Percentiles rank a stretch among this genome's conserved stretches.
Conservation (phyloP, 2,113 vertebrate species). For the Clupea harengus region DNA sequence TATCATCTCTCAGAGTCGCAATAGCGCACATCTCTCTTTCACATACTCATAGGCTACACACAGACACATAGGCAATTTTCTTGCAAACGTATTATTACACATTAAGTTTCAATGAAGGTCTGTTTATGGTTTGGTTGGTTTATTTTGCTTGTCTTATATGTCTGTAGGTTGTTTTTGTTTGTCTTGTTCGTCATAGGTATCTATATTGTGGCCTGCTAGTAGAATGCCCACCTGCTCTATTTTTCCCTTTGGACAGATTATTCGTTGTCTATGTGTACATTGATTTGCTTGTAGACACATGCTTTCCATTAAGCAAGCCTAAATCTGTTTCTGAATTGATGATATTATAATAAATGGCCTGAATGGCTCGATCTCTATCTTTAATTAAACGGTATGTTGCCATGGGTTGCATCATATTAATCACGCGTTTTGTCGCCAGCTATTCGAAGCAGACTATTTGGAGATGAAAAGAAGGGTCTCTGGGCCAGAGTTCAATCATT, state of each 20-base stretch:
- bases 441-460: conserved; percentile 36
- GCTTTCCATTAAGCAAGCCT: background rate
- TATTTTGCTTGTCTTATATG: background rate
- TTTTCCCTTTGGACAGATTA: background rate
- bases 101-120: background rate
- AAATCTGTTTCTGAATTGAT: background rate
- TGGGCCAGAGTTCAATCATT: conserved; percentile 46
- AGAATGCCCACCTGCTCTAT: background rate
- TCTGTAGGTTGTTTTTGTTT: background rate
- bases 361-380: background rate
- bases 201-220: too few species aligned
- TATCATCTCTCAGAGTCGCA: background rate
- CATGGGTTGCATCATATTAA: background rate
- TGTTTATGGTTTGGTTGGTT: background rate
- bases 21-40: background rate
- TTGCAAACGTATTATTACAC: background rate
- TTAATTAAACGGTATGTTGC: background rate
- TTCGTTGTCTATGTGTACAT: background rate
- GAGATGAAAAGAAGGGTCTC: conserved; percentile 42
- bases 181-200: background rate
- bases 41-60: background rate
- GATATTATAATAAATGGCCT: background rate
- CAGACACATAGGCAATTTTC: too few species aligned
- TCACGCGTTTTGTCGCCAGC: conserved; percentile 6
- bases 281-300: background rate